Evolutionary conservation across 2,888 invertebrate genomes (phyloP), one percentile per base, ranked within the genome.

Genomic region (Yponomeuta evonymella): DNA sequence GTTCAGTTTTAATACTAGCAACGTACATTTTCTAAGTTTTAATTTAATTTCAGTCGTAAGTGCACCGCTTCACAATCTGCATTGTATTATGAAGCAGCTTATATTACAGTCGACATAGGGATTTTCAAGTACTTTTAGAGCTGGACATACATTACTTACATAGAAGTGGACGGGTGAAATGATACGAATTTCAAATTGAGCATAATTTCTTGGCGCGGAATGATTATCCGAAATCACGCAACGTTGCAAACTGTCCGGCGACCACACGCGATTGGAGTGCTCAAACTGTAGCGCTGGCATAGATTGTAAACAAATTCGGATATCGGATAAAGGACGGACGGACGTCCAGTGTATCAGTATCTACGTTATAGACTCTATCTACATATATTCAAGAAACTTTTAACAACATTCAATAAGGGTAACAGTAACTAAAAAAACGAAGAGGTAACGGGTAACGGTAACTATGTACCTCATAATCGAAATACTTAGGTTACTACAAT

Each of bases 171-270:
- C 51, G 15, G 12, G 51, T 58, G 15, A 58, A 58, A 58, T 58
- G 51, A 58, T 58, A 58, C 12, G 3, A 58, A 58, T 51, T 15
- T 51, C 51, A 67, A 67, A 67, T 67, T 9, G 23, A 36, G 67
- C n/a, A 48, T 67, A 48, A 67, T 48, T 67, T 67, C 48, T 67
- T n/a, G 23, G 67, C 36, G 36, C 33, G n/a, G 48, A n/a, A 43
- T 43, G 48, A 43, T 67, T 67, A 67, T 43, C 48, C 67, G 67
- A 67, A 67, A 67, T 67, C 67, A 67, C 67, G 67, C 67, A 9
- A 65, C 65, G 11, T n/a, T 29, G 23, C 33, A 2, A n/a, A 30
- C 12, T 4, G 33, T 3, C 9, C 51, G 51, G 51, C 29, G 65
- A 29, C 30, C 30, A 65, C 65, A 65, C 65, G 65, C 65, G 65